Evolutionary conservation across 2,113 vertebrate genomes (phyloP).

Genomic region (Myiozetetes cayanensis): DNA sequence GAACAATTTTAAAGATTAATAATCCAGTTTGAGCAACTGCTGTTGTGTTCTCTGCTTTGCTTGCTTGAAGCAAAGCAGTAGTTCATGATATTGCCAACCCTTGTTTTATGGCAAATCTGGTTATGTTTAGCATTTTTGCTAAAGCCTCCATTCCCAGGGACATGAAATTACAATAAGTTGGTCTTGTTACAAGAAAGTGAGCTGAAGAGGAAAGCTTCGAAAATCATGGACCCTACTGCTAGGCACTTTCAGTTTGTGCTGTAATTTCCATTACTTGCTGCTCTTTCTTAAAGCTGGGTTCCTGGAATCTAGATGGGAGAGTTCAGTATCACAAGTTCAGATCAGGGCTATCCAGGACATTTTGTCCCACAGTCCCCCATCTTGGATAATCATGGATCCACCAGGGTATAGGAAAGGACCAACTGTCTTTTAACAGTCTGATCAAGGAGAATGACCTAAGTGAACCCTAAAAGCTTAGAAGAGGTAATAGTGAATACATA

Average conservation of each 20-base stretch:
- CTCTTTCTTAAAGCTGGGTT: not conserved
- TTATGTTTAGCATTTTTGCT: not conserved
- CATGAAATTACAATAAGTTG: not conserved
- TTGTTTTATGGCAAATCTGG: conserved; percentile 18
- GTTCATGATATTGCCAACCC: not conserved
- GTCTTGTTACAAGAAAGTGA: not conserved
- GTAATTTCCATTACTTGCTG: not conserved
- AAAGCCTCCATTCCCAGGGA: not conserved
- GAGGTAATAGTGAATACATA: not conserved
- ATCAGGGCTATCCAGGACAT: not conserved
- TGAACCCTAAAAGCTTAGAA: not conserved
- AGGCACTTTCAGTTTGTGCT: not conserved
- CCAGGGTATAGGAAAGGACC: not conserved
- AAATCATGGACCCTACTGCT: not conserved
- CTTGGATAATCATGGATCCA: not conserved
- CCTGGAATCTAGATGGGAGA: not conserved
- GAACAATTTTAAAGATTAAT: conserved; percentile 33
- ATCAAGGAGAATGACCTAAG: not conserved
- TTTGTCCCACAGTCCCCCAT: too few relatives aligned
- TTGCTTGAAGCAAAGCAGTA: conserved; percentile 1
- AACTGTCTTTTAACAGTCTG: not conserved
- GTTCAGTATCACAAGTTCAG: not conserved
- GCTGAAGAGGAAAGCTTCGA: not conserved
- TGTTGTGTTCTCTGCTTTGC: not conserved
- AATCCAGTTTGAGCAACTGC: conserved; percentile 13